phyloP scores from a whole-genome alignment of 1,140 invertebrate genomes.

The Bombus vancouverensis region DNA sequence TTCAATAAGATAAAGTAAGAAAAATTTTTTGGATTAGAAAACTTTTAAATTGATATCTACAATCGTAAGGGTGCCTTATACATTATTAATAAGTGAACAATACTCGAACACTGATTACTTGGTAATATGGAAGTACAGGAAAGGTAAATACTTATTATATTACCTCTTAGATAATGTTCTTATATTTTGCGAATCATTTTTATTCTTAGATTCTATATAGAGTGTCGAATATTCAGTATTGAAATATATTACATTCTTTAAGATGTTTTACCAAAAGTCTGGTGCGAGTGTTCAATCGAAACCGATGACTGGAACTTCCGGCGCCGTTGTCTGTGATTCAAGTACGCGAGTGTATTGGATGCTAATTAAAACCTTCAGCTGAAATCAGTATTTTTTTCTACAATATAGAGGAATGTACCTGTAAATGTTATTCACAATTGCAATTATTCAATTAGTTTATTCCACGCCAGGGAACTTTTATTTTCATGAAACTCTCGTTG shows the following conservation, averaged over 20 bases:
- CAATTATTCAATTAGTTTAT: slow-evolving; percentile 37
- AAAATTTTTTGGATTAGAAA: background rate
- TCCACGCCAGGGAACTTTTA: background rate
- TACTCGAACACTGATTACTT: slow-evolving; percentile 38
- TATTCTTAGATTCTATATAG: slow-evolving; percentile 3
- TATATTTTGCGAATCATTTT: slow-evolving; percentile 31
- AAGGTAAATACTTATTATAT: slow-evolving; percentile 4
- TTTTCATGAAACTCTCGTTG: background rate
- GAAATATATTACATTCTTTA: slow-evolving; percentile 34
- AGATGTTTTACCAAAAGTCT: slow-evolving; percentile 40
- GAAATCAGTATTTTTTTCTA: slow-evolving; percentile 44
- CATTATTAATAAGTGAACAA: background rate
- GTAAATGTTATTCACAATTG: slow-evolving; percentile 38
- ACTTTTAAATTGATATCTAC: background rate
- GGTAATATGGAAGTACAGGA: background rate
- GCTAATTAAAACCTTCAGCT: slow-evolving; percentile 28
- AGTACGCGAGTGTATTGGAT: slow-evolving; percentile 33
- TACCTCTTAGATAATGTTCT: slow-evolving; percentile 3
- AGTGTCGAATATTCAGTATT: slow-evolving; percentile 36
- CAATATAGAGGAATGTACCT: slow-evolving; percentile 42
- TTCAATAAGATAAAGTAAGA: background rate
- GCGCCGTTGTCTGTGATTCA: slow-evolving; percentile 53
- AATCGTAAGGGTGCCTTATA: background rate
- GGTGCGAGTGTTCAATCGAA: slow-evolving; percentile 34
- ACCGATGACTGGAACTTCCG: slow-evolving; percentile 15